Evolutionary conservation across 2,888 invertebrate genomes (phyloP).

Genomic region (Galerucella nymphaeae): DNA sequence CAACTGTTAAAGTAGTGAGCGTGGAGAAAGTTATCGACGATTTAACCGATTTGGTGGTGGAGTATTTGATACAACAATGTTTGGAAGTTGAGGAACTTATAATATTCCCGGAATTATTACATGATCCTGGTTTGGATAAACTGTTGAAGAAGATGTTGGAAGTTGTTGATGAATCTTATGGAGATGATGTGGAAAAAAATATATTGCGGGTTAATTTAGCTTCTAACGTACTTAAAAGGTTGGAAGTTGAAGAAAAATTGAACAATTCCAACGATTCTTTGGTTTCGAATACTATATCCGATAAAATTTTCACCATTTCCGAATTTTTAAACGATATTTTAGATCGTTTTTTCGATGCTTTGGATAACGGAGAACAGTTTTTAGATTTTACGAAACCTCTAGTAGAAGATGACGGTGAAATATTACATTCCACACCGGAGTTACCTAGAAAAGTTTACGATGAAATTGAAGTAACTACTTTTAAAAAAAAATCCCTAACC

Average conservation of each 20-base stretch:
- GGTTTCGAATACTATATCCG: slow-evolving; percentile 51
- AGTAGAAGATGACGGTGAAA: slow-evolving; percentile 31
- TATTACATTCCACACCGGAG: slow-evolving; percentile 50
- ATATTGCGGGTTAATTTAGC: slow-evolving; percentile 52
- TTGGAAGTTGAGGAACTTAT: slow-evolving; percentile 57
- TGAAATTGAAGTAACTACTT: slow-evolving; percentile 49
- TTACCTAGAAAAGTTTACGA: slow-evolving; percentile 11
- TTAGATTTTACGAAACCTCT: slow-evolving; percentile 40
- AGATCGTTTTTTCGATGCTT: slow-evolving; percentile 56
- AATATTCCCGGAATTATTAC: slow-evolving; percentile 59
- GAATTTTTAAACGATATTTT: slow-evolving; percentile 61
- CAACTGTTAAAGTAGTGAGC: neutral
- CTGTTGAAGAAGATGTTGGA: slow-evolving; percentile 52
- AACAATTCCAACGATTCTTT: slow-evolving; percentile 43
- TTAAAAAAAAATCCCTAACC: slow-evolving; percentile 52
- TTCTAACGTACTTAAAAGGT: slow-evolving; percentile 49
- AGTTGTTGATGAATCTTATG: slow-evolving; percentile 54
- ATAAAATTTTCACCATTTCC: slow-evolving; percentile 59
- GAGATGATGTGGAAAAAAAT: slow-evolving; percentile 54
- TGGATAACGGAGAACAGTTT: slow-evolving; percentile 41
- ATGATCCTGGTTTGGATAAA: slow-evolving; percentile 56
- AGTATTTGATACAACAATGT: slow-evolving; percentile 58
- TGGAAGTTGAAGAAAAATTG: slow-evolving; percentile 51
- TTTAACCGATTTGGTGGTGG: slow-evolving; percentile 53
- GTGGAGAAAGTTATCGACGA: slow-evolving; percentile 43